A percentile compares a stretch with the other conserved stretches of the same genome.
These are phyloP conservation scores for Spodoptera littoralis DNA, from an alignment of 2,888 invertebrate genomes.

Conservation along the genomic window DNA sequence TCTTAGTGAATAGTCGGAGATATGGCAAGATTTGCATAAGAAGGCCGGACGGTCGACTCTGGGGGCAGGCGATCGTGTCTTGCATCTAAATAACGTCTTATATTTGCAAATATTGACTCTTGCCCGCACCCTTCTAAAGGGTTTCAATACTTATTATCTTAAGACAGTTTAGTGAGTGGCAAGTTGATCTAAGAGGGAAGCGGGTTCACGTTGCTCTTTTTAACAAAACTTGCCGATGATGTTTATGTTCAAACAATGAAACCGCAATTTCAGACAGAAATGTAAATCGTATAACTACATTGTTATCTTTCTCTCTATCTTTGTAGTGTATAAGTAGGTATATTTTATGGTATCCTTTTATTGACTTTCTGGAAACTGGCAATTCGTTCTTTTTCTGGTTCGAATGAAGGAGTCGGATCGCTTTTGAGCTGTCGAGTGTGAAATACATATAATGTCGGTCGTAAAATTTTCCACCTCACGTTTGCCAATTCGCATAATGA, in stretches of 20 bases:
- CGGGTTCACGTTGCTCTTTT: conserved; percentile 61
- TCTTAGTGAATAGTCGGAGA: conserved; percentile 82
- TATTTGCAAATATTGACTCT: conserved; percentile 88
- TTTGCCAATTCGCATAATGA: conserved; percentile 31
- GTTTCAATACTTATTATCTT: conserved; percentile 81
- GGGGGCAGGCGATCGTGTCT: conserved; percentile 82
- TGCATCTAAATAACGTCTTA: conserved; percentile 88
- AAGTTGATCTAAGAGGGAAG: conserved; percentile 69
- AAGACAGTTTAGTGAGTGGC: conserved; percentile 81
- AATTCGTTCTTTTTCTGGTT: conserved; percentile 11
- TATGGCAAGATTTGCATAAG: conserved; percentile 84
- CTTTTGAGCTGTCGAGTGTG: conserved; percentile 16
- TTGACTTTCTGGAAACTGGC: conserved; percentile 8
- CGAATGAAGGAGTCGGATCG: background rate
- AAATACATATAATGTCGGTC: conserved; percentile 23
- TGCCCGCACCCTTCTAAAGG: conserved; percentile 82
- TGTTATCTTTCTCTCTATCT: conserved; percentile 2
- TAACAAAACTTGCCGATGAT: conserved; percentile 43
- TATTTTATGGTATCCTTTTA: conserved; percentile 23
- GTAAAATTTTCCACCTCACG: conserved; percentile 34
- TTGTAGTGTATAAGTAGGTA: background rate
- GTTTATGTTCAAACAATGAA: conserved; percentile 36
- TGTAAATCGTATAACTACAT: conserved; percentile 27
- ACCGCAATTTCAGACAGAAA: conserved; percentile 30
- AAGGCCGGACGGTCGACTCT: conserved; percentile 75